Base-by-base conservation (phyloP, 2,113 vertebrate genomes). In the Ailurus styani region DNA sequence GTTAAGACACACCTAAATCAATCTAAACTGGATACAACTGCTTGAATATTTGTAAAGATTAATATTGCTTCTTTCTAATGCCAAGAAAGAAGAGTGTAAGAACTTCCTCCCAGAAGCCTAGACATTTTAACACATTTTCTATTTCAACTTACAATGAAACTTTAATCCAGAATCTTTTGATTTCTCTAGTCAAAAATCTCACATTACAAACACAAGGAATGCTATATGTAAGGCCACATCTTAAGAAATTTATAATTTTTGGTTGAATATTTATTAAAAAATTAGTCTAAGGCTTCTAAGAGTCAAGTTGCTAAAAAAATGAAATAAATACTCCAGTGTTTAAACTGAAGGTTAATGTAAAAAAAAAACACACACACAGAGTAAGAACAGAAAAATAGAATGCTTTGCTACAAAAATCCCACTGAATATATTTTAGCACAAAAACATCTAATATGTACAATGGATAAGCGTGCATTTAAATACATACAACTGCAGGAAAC, bases 171-270 rank as follows among this genome's bases (percentile, higher is more conserved):
- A 92, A 94, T 95, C 84, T 93, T 87, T 37, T 96, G 60, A 93
- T 91, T 94, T 96, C 60, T 97, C 81, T 96, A 93, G 78, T 96
- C 25, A 93, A 96, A 97, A 95, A 42, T 87, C 34, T 95, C 94
- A 98, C 31, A 90, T 96, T 96, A 97, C 31, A 20, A 97, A 97
- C 62, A 96, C n/a, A 97, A 96, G 72, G 81, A 97, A 98, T 93
- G 96, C 87, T 95, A 77, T 81, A 95, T 88, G 94, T 99, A 99
- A 99, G 99, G 98, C 98, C 97, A 98, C 98, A 98, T 98, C 79
- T 98, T 97, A 97, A 94, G 98, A 98, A 95, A 98, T 94, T 93
- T 79, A 52, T 97, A 96, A 94, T 98, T 97, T 97, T 98, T 98
- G 96, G 95, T 95, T 97, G 70, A 87, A 45, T 97, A 77, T 83